Conservation (phyloP, 1,140 invertebrate species). For the Hycleus cichorii region DNA sequence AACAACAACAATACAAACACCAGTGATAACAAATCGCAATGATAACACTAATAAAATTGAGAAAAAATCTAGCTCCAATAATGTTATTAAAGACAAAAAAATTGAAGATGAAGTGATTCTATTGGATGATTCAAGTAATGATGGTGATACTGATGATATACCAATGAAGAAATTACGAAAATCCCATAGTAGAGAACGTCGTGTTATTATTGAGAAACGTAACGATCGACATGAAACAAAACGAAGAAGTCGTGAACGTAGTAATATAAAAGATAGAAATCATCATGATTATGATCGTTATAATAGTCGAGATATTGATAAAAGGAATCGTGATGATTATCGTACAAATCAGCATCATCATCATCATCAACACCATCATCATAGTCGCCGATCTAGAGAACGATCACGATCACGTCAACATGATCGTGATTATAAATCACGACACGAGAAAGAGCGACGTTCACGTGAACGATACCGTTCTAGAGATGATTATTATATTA, state of each 20-base stretch:
- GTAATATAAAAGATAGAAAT: conserved; percentile 16
- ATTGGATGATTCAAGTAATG: conserved; percentile 39
- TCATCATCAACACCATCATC: neutral
- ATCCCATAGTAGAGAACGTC: conserved; percentile 40
- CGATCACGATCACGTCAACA: conserved; percentile 20
- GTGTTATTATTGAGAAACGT: conserved; percentile 28
- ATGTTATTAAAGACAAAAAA: conserved; percentile 7
- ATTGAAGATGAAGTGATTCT: conserved; percentile 36
- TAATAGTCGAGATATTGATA: conserved; percentile 24
- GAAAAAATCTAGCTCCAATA: neutral
- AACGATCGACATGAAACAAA: conserved; percentile 16
- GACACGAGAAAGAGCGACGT: neutral
- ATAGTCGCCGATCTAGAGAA: neutral
- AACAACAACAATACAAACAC: too few relatives aligned
- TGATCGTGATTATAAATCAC: conserved; percentile 2
- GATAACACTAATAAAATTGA: conserved; percentile 18
- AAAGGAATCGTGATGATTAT: neutral
- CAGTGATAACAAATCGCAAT: conserved; percentile 3
- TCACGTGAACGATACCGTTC: neutral
- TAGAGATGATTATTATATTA: conserved; percentile 25
- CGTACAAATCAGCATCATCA: conserved; percentile 26
- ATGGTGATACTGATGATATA: conserved; percentile 24
- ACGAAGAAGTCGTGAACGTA: conserved; percentile 26
- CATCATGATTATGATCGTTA: conserved; percentile 6
- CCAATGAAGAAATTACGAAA: conserved; percentile 35